Percentiles rank a stretch among this genome's conserved stretches.
phyloP scores from a whole-genome alignment of 2,113 vertebrate genomes.

The Genyomyrus donnyi region DNA sequence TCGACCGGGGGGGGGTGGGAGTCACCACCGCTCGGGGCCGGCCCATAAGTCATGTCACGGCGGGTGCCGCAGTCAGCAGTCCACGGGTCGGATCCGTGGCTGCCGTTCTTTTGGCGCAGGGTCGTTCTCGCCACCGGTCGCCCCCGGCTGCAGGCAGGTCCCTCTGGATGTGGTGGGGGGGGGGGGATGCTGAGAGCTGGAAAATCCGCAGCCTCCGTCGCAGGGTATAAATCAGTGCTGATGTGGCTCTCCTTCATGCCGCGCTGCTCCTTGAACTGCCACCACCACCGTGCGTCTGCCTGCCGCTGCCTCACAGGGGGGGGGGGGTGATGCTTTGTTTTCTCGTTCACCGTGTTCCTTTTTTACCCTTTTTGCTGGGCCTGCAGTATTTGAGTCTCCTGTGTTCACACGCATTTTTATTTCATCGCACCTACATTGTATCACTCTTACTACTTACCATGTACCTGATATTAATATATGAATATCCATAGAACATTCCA shows the following conservation, averaged over 20 bases:
- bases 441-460: neutral
- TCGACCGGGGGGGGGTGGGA: too few species aligned
- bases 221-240: conserved; percentile 61
- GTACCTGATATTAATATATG: neutral
- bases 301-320: neutral
- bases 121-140: neutral
- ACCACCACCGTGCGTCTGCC: neutral
- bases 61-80: neutral
- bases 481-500: neutral
- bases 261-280: conserved; percentile 51
- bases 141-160: neutral
- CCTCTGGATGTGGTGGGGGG: neutral
- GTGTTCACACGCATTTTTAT: neutral
- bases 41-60: neutral
- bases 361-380: conserved; percentile 34
- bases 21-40: neutral
- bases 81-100: neutral
- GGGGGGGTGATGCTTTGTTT: conserved; percentile 8
- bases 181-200: neutral
- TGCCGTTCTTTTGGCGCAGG: neutral
- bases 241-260: conserved; percentile 38
- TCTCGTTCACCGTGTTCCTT: conserved; percentile 18
- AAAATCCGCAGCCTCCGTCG: conserved; percentile 51
- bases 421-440: conserved; percentile 4
- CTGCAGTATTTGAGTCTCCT: neutral